Conservation (phyloP, 1,140 invertebrate species). For the Gyrodactylus bullatarudis region DNA sequence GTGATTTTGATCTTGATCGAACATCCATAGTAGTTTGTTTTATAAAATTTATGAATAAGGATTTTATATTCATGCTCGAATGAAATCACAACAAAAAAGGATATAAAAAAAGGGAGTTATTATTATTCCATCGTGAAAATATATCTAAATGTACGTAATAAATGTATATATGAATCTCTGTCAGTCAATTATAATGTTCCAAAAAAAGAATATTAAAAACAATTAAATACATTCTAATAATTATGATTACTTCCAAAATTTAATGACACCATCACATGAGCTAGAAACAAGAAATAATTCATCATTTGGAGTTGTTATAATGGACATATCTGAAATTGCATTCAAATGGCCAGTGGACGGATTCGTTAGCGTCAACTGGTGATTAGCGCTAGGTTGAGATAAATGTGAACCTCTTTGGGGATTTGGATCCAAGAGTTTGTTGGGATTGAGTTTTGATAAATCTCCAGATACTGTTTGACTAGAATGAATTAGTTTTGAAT, state of each 20-base stretch:
- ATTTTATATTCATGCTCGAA: too few relatives aligned
- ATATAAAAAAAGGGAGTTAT: too few relatives aligned
- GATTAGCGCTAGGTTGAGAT: background rate
- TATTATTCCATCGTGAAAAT: too few relatives aligned
- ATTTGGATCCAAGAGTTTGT: background rate
- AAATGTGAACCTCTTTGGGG: background rate
- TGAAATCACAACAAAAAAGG: too few relatives aligned
- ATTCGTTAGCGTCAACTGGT: background rate
- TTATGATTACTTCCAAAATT: background rate
- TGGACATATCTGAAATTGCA: background rate
- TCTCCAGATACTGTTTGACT: background rate
- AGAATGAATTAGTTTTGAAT: background rate
- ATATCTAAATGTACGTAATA: too few relatives aligned
- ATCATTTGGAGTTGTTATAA: background rate
- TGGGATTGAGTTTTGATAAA: background rate
- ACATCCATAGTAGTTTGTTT: too few relatives aligned
- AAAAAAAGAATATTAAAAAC: too few relatives aligned
- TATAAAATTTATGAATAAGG: too few relatives aligned
- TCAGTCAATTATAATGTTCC: too few relatives aligned
- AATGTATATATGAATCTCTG: too few relatives aligned
- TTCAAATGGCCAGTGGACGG: background rate
- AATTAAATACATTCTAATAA: too few relatives aligned
- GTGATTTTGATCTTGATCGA: too few relatives aligned
- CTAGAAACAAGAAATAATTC: background rate
- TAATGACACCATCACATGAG: background rate